Conservation (phyloP, 2,888 invertebrate genomes). For the Tipula helvola region DNA sequence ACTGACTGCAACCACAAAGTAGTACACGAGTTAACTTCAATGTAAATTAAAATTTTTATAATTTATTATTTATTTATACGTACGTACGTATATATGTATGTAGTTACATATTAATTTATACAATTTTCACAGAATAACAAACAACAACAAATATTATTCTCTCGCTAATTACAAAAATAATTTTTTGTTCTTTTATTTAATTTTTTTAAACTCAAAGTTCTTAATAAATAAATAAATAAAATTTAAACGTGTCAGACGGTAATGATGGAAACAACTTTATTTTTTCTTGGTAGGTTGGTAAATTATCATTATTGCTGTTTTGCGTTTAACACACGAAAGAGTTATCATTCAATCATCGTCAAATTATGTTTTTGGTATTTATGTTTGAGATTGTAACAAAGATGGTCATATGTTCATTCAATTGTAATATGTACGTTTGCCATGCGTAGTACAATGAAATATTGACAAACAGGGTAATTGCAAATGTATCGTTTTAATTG, state of each 20-base stretch:
- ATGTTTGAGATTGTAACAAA: neutral
- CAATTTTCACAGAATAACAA: neutral
- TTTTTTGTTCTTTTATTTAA: neutral
- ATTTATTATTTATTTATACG: neutral
- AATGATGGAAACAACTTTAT: neutral
- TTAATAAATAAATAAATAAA: neutral
- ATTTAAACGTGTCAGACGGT: neutral
- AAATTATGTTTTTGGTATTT: neutral
- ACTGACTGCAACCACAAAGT: neutral
- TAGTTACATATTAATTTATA: neutral
- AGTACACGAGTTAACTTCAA: neutral
- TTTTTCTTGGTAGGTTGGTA: neutral
- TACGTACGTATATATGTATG: too few relatives aligned
- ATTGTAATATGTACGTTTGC: neutral
- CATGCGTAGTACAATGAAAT: neutral
- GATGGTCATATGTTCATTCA: neutral
- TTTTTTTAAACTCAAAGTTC: neutral
- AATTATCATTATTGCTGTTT: neutral
- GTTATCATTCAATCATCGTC: neutral
- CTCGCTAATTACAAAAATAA: neutral
- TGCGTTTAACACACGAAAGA: neutral
- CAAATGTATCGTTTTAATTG: neutral
- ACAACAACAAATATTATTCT: neutral
- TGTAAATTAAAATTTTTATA: neutral
- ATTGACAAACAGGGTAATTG: neutral